Conservation (phyloP, 2,797 vertebrate species). For the Anisognathus igniventris region DNA sequence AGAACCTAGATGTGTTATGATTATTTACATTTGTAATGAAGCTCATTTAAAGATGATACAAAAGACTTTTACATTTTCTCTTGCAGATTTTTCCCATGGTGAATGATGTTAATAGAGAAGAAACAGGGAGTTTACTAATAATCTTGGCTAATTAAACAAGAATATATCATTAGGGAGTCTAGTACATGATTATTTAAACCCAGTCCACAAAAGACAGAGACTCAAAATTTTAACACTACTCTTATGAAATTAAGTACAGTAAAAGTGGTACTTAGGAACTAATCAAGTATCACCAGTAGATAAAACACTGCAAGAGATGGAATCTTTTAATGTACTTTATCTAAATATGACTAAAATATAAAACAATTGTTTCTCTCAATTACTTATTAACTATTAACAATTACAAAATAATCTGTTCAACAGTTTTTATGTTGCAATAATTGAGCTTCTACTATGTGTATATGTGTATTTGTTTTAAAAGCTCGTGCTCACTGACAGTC, state of each 20-base stretch:
- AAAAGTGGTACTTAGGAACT: neutral
- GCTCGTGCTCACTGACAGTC: neutral
- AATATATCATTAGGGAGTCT: neutral
- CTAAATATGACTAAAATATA: neutral
- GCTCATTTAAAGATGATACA: neutral
- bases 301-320: neutral
- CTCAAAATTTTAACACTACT: neutral
- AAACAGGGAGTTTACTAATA: neutral
- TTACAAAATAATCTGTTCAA: neutral
- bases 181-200: neutral
- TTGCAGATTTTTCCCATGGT: neutral
- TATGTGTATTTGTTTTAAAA: neutral
- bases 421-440: neutral
- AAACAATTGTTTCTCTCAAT: neutral
- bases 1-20: neutral
- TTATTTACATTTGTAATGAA: neutral
- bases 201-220: neutral
- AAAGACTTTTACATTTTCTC: neutral
- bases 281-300: neutral
- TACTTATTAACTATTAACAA: neutral
- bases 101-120: neutral
- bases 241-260: neutral
- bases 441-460: accelerated
- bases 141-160: neutral
- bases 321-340: neutral